phyloP scores from a whole-genome alignment of 2,113 vertebrate genomes.

The Cepphus grylle region DNA sequence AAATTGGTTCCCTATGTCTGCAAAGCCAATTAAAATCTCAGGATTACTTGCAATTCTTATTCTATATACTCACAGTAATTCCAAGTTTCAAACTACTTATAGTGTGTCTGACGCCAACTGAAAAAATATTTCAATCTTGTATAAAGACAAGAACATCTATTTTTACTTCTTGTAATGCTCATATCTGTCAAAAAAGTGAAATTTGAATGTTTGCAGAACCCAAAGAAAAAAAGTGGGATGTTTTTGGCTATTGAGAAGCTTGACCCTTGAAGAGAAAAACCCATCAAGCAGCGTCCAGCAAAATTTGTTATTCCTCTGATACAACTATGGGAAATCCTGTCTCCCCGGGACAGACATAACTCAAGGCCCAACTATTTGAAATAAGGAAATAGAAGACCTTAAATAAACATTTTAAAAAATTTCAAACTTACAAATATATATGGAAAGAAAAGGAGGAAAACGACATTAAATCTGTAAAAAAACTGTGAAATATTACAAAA shows the following conservation, averaged over 20 bases:
- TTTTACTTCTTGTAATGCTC: not conserved
- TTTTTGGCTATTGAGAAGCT: not conserved
- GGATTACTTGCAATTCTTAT: not conserved
- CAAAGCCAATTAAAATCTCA: not conserved
- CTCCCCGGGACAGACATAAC: not conserved
- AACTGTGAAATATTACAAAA: not conserved
- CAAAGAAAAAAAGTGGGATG: not conserved
- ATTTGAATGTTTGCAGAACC: accelerated
- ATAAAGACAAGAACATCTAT: not conserved
- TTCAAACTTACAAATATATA: not conserved
- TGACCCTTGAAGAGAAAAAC: not conserved
- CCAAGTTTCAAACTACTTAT: not conserved
- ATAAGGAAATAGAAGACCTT: not conserved
- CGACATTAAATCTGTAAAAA: not conserved
- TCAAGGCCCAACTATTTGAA: not conserved
- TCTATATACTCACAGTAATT: not conserved
- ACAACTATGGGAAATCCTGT: not conserved
- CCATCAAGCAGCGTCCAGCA: not conserved
- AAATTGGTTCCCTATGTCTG: not conserved
- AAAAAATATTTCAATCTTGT: not conserved
- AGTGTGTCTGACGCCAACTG: not conserved
- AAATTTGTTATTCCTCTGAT: not conserved
- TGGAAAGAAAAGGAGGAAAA: not conserved
- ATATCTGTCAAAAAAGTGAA: not conserved
- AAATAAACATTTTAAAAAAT: not conserved